Conservation (phyloP, 2,797 vertebrate genomes). For the Oreochromis mossambicus region DNA sequence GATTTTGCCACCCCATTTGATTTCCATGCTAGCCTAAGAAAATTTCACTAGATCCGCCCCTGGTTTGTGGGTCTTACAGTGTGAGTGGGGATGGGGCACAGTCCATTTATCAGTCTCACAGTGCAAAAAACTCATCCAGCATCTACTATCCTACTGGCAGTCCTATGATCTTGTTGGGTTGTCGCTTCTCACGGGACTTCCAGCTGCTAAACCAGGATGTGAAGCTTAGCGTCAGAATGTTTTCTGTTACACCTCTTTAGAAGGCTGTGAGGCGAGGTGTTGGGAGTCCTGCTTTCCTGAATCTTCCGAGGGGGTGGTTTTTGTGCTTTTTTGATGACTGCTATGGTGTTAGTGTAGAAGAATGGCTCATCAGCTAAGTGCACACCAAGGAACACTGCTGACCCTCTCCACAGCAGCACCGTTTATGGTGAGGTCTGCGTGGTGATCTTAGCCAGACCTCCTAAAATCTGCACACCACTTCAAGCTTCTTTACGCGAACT, state of each 20-base stretch:
- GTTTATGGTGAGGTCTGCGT: neutral
- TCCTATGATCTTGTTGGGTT: neutral
- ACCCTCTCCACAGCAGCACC: neutral
- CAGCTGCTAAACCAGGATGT: neutral
- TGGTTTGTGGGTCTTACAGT: neutral
- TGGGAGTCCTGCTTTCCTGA: neutral
- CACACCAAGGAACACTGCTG: neutral
- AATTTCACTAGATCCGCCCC: neutral
- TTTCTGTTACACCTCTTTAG: neutral
- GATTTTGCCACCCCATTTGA: neutral
- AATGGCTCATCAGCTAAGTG: neutral
- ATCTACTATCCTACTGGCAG: neutral
- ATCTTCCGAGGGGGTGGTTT: neutral
- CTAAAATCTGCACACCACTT: neutral
- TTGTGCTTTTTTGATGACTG: neutral
- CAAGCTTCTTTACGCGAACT: rapidly evolving
- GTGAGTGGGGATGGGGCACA: neutral
- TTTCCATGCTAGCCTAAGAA: neutral
- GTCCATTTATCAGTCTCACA: neutral
- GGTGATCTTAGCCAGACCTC: neutral
- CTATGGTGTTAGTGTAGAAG: neutral
- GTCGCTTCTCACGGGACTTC: neutral
- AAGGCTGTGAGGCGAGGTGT: neutral
- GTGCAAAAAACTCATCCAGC: neutral
- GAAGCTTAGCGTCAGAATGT: neutral